Evolutionary conservation across 1,140 invertebrate genomes (phyloP).

Genomic region (Propsilocerus akamusi): DNA sequence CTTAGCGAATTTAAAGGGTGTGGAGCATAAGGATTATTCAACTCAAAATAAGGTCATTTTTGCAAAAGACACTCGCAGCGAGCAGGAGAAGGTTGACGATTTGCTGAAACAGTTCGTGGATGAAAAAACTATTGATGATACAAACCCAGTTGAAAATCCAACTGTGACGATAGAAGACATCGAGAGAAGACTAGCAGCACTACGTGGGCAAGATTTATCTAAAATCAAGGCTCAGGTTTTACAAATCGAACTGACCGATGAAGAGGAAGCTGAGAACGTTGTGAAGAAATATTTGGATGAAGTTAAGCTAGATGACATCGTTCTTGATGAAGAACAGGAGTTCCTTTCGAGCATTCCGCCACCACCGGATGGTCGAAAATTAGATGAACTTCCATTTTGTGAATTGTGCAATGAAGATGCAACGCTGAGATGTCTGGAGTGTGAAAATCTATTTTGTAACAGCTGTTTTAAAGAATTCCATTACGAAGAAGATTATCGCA

Average conservation of each 20-base stretch:
- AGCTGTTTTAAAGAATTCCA: conserved; percentile 38
- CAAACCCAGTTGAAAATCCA: conserved; percentile 20
- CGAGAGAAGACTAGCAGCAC: conserved; percentile 25
- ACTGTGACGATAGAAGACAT: conserved; percentile 28
- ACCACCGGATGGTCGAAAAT: conserved; percentile 9
- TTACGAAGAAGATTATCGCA: conserved; percentile 21
- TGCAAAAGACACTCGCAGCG: conserved; percentile 27
- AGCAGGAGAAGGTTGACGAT: conserved; percentile 39
- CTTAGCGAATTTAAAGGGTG: conserved; percentile 33
- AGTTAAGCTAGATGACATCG: conserved; percentile 12
- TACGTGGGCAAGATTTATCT: conserved; percentile 21
- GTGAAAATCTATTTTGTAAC: conserved; percentile 52
- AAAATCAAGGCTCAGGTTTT: conserved; percentile 15
- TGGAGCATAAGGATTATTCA: conserved; percentile 19
- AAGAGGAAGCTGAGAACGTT: conserved; percentile 24
- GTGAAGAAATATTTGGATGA: conserved; percentile 20
- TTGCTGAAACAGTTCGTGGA: conserved; percentile 35
- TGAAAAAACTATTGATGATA: conserved; percentile 31
- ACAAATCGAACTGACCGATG: conserved; percentile 22
- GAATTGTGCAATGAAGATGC: conserved; percentile 61
- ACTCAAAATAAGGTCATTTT: conserved; percentile 17
- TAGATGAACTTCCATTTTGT: conserved; percentile 55
- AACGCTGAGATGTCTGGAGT: conserved; percentile 40
- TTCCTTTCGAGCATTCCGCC: conserved; percentile 8
- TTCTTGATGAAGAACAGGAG: conserved; percentile 16